Conservation (phyloP, 1,140 invertebrate species). For the Papilio polytes region DNA sequence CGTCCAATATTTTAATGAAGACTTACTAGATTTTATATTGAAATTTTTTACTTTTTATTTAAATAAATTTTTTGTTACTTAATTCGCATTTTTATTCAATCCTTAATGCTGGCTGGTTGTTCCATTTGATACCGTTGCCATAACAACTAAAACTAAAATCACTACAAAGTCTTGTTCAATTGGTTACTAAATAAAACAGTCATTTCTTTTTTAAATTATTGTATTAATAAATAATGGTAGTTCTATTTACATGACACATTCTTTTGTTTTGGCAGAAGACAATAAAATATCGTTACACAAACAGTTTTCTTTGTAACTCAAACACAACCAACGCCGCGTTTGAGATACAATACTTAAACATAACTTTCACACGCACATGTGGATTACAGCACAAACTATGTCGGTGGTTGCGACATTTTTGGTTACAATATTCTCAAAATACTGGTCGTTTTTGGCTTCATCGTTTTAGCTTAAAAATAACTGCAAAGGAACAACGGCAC, state of each 20-base stretch:
- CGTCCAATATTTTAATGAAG: slow-evolving; percentile 14
- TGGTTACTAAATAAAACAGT: slow-evolving; percentile 64
- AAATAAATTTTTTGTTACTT: slow-evolving; percentile 1
- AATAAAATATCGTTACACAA: slow-evolving; percentile 80
- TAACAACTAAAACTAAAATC: too few relatives aligned
- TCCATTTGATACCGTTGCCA: too few relatives aligned
- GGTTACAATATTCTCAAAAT: slow-evolving; percentile 74
- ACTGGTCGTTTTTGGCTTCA: slow-evolving; percentile 81
- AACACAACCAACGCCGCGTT: slow-evolving; percentile 56
- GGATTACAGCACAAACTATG: slow-evolving; percentile 25
- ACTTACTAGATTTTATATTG: slow-evolving; percentile 1
- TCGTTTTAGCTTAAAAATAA: slow-evolving; percentile 44
- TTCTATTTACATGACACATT: slow-evolving; percentile 84
- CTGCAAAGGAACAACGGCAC: slow-evolving; percentile 31
- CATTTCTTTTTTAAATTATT: slow-evolving; percentile 80
- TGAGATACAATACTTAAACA: slow-evolving; percentile 51
- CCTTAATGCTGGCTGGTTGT: not conserved
- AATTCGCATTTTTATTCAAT: not conserved
- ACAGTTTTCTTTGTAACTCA: slow-evolving; percentile 66
- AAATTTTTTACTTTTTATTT: not conserved
- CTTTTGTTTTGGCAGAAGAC: slow-evolving; percentile 83
- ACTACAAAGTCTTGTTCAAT: too few relatives aligned
- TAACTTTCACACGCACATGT: slow-evolving; percentile 45
- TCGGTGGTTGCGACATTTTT: slow-evolving; percentile 60
- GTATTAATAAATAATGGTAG: slow-evolving; percentile 84